Evolutionary conservation across 2,113 vertebrate genomes (phyloP).

Genomic region (Sylvia atricapilla): DNA sequence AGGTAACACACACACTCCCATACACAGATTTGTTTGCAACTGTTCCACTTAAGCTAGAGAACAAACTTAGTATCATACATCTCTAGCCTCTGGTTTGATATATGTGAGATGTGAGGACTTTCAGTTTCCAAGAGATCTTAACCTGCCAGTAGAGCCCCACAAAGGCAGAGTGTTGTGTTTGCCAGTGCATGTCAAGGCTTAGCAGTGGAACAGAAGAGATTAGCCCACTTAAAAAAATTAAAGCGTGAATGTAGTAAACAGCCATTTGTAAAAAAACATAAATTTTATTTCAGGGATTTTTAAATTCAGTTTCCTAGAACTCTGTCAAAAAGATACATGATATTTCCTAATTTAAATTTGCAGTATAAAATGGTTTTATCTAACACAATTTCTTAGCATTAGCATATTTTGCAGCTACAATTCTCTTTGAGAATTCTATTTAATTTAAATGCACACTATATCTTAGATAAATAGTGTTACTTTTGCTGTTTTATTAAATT

Average conservation of each 20-base stretch:
- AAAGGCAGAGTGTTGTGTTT: neutral
- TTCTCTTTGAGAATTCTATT: neutral
- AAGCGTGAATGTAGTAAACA: neutral
- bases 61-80: neutral
- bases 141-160: neutral
- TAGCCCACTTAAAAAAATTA: neutral
- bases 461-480: neutral
- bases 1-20: neutral
- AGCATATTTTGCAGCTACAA: neutral
- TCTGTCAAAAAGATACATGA: neutral
- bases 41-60: neutral
- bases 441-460: neutral
- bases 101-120: fast-evolving
- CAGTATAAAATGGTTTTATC: neutral
- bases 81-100: neutral
- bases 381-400: neutral
- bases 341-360: neutral
- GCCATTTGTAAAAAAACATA: neutral
- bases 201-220: neutral
- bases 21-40: neutral
- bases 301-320: neutral
- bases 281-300: neutral
- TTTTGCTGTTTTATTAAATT: neutral
- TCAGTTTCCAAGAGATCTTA: neutral
- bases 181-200: neutral